These are phyloP conservation scores for Listrodromus nycthemerus DNA, from an alignment of 2,888 invertebrate species.

Conservation along the genomic window DNA sequence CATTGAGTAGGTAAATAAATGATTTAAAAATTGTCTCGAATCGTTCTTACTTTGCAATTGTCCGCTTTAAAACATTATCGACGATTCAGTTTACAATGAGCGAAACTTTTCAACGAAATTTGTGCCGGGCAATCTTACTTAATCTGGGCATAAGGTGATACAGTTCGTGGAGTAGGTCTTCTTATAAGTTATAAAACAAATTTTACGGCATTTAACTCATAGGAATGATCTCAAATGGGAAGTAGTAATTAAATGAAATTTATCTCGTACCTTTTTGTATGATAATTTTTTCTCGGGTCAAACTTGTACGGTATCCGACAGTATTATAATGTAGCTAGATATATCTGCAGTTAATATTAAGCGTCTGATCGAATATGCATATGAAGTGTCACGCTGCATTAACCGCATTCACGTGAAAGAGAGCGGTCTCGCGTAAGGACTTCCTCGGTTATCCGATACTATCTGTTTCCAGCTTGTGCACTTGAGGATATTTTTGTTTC, in stretches of 20 bases:
- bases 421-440: conserved; percentile 23
- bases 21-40: neutral
- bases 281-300: neutral
- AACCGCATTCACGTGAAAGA: conserved; percentile 31
- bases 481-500: conserved; percentile 4
- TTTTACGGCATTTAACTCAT: neutral
- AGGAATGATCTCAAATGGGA: neutral
- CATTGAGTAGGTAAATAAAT: conserved; percentile 13
- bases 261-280: neutral
- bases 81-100: conserved; percentile 50
- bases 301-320: neutral
- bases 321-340: neutral
- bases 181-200: neutral
- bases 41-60: conserved; percentile 32
- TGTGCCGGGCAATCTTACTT: conserved; percentile 17
- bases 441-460: conserved; percentile 37
- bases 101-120: conserved; percentile 19
- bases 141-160: neutral
- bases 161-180: neutral
- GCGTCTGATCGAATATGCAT: conserved; percentile 34
- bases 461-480: conserved; percentile 8
- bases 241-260: neutral
- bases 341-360: conserved; percentile 4
- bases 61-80: conserved; percentile 39
- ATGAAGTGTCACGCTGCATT: conserved; percentile 40